A percentile compares a stretch with the other conserved stretches of the same genome.
phyloP scores from a whole-genome alignment of 1,140 invertebrate species.

The Oryctes rhinoceros region DNA sequence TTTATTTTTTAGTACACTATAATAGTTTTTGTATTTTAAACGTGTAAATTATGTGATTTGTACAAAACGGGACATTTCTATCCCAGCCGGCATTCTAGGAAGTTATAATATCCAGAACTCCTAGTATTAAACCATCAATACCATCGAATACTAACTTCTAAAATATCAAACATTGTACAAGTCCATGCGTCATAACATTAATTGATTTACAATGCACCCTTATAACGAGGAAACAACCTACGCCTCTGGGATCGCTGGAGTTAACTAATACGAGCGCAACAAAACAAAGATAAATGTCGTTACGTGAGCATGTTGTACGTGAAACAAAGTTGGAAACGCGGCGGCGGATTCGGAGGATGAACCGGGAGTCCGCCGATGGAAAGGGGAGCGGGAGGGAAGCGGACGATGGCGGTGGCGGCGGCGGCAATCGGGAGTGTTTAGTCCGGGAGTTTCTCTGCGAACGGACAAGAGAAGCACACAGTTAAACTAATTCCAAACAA shows the following conservation, averaged over 20 bases:
- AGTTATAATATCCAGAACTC: too few species aligned
- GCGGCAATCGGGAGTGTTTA: conserved; percentile 47
- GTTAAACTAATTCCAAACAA: conserved; percentile 54
- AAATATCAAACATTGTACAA: too few species aligned
- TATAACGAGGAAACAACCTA: background rate
- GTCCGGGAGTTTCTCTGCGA: conserved; percentile 45
- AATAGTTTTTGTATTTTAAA: too few species aligned
- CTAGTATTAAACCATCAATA: too few species aligned
- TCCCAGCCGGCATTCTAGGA: too few species aligned
- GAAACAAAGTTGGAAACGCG: conserved; percentile 41
- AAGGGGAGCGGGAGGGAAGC: background rate
- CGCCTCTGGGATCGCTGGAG: conserved; percentile 1
- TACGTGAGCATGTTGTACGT: conserved; percentile 40
- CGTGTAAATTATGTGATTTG: too few species aligned
- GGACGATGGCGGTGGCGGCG: conserved; percentile 3
- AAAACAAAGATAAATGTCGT: conserved; percentile 48
- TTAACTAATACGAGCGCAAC: conserved; percentile 36
- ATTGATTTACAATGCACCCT: conserved; percentile 18
- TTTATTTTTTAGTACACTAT: too few species aligned
- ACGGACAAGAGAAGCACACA: conserved; percentile 50
- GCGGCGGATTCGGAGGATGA: background rate
- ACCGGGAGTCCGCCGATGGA: background rate
- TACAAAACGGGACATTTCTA: too few species aligned
- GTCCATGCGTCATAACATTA: background rate
- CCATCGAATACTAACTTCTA: too few species aligned